Conservation (phyloP, 2,888 invertebrate genomes). For the Tanytarsus gracilentus region DNA sequence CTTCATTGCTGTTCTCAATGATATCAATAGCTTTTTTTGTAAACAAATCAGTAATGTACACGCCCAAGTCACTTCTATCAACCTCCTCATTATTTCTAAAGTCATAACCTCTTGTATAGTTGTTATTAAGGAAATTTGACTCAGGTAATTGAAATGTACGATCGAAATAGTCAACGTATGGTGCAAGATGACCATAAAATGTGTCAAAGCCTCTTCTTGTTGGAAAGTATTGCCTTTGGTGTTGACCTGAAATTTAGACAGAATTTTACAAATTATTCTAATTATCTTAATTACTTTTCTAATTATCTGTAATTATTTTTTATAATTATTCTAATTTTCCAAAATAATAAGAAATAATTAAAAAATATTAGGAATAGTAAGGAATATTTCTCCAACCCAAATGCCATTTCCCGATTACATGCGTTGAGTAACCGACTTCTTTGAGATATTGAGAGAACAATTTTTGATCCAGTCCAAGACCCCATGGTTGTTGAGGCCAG, state of each 20-base stretch:
- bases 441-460: slow-evolving; percentile 59
- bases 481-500: slow-evolving; percentile 51
- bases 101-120: slow-evolving; percentile 44
- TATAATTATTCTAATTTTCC: too few relatives aligned
- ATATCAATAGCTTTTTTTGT: slow-evolving; percentile 55
- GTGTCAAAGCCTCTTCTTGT: slow-evolving; percentile 65
- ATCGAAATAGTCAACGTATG: slow-evolving; percentile 70
- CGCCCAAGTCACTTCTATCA: slow-evolving; percentile 46
- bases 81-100: slow-evolving; percentile 46
- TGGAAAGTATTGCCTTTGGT: slow-evolving; percentile 50
- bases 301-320: too few relatives aligned
- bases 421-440: slow-evolving; percentile 68
- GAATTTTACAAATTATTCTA: too few relatives aligned
- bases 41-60: slow-evolving; percentile 63
- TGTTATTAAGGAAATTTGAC: slow-evolving; percentile 39
- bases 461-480: slow-evolving; percentile 57
- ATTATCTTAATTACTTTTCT: too few relatives aligned
- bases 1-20: slow-evolving; percentile 49
- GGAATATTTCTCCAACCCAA: too few relatives aligned
- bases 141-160: too few relatives aligned
- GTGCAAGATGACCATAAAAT: slow-evolving; percentile 79
- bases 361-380: too few relatives aligned
- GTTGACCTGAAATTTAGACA: too few relatives aligned
- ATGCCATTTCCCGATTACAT: slow-evolving; percentile 87
- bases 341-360: too few relatives aligned